Base-by-base conservation (phyloP, 2,888 invertebrate species). In the Liodrosophila aerea region DNA sequence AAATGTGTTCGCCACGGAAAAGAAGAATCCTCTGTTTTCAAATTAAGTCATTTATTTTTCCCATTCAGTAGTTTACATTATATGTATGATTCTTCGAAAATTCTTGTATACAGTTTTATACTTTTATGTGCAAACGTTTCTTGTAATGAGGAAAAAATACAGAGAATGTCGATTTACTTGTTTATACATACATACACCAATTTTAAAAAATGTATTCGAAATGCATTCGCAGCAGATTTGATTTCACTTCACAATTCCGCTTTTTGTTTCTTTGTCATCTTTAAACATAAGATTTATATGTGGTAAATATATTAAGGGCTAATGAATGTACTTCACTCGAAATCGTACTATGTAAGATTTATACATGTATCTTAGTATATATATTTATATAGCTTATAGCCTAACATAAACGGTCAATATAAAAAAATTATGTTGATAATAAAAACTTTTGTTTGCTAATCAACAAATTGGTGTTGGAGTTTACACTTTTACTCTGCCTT, bases 281-380 rank as follows among this genome's bases (percentile, higher is more conserved):
- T 37, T 46, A 49, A 66, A 60, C 60, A 50, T 72, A 60, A 51
- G 60, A 76, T 59, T 62, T 70, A 59, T 62, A 58, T 31, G 30
- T 41, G 13, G 11, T 9, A 11, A 16, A 30, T 40, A 11, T 11
- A 57, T 81, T 76, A 81, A 50, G 74, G 58, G 77, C 86, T 76
- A 86, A 84, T 76, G 73, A 86, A 85, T 80, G 77, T 84, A 76
- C 85, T 78, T 86, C 77, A 81, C 69, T 85, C 78, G 39, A 68
- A 86, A 68, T 73, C 73, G 78, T 84, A 85, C 63, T 83, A 51
- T 63, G 73, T 84, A 84, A 76, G 84, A 78, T 73, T 68, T 73
- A 73, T 57, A 62, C 58, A 61, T 56, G 72, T 66, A 50, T 43
- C 11, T 53, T 41, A 18, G 62, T 64, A 51, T 53, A 44, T 51